These are phyloP conservation scores for Podarcis cretensis DNA, from an alignment of 2,113 vertebrate species.

Conservation along the genomic window DNA sequence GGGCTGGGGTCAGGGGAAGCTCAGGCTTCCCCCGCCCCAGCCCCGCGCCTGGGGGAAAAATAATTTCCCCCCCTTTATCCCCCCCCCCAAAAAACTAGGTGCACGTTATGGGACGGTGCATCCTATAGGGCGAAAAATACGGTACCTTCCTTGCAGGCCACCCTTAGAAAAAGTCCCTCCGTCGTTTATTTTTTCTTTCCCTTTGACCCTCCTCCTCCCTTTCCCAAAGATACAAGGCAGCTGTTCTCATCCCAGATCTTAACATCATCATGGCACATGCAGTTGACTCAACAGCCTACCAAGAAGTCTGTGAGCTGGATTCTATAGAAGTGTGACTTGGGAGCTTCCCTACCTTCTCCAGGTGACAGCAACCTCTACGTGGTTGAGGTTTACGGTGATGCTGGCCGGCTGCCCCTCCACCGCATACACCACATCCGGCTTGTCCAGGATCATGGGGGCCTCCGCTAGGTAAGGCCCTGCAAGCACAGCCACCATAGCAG, in stretches of 20 bases:
- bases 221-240: not conserved
- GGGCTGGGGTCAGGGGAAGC: too few species aligned
- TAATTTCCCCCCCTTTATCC: too few species aligned
- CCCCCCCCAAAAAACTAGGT: too few species aligned
- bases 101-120: too few species aligned
- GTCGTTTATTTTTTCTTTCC: not conserved
- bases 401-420: constrained; percentile 90
- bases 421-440: constrained; percentile 88
- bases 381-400: constrained; percentile 90
- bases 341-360: constrained; percentile 88
- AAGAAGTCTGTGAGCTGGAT: not conserved
- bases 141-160: not conserved
- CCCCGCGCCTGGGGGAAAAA: too few species aligned
- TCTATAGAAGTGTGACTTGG: not conserved
- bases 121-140: too few species aligned
- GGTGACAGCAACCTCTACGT: constrained; percentile 85
- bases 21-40: too few species aligned
- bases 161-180: not conserved
- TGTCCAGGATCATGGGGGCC: constrained; percentile 87
- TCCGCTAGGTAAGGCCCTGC: constrained; percentile 89
- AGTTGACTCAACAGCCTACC: not conserved
- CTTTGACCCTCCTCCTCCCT: not conserved
- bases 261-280: not conserved
- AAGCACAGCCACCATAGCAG: not conserved
- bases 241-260: not conserved